Evolutionary conservation across 2,797 vertebrate species (phyloP).

Genomic region (Psittacula derbiana): DNA sequence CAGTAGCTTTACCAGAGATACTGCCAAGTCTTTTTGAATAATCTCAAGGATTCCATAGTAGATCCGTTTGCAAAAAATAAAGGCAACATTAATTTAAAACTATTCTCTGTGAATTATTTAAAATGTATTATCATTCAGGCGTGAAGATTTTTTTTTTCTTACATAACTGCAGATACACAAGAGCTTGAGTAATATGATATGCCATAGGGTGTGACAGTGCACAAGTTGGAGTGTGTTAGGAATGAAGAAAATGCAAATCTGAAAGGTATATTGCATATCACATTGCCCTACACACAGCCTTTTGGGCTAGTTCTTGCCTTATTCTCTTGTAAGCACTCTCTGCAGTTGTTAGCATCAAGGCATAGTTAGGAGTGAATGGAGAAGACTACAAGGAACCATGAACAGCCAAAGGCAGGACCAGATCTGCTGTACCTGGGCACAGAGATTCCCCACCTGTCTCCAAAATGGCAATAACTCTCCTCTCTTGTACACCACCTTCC

Average conservation of each 20-base stretch:
- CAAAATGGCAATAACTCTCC: not conserved
- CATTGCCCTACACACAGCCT: not conserved
- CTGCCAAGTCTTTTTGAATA: not conserved
- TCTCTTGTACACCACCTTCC: not conserved
- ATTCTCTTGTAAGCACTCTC: not conserved
- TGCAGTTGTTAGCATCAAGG: not conserved
- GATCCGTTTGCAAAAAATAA: not conserved
- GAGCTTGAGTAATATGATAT: not conserved
- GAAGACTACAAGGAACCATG: not conserved
- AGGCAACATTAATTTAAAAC: not conserved
- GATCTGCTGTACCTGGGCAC: not conserved
- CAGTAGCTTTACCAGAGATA: not conserved
- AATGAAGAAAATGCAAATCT: constrained; percentile 29
- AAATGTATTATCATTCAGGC: not conserved
- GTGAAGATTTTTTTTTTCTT: not conserved
- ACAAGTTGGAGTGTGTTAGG: constrained; percentile 14
- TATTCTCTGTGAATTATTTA: not conserved
- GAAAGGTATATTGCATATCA: not conserved
- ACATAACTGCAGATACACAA: not conserved
- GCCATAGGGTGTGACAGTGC: not conserved
- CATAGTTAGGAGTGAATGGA: not conserved
- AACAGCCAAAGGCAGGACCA: not conserved
- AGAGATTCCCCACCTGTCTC: not conserved
- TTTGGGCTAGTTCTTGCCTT: not conserved
- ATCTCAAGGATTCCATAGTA: not conserved